A percentile compares a stretch with the other conserved stretches of the same genome.
Conservation (phyloP, 2,113 vertebrate genomes). For the Gavia stellata region DNA sequence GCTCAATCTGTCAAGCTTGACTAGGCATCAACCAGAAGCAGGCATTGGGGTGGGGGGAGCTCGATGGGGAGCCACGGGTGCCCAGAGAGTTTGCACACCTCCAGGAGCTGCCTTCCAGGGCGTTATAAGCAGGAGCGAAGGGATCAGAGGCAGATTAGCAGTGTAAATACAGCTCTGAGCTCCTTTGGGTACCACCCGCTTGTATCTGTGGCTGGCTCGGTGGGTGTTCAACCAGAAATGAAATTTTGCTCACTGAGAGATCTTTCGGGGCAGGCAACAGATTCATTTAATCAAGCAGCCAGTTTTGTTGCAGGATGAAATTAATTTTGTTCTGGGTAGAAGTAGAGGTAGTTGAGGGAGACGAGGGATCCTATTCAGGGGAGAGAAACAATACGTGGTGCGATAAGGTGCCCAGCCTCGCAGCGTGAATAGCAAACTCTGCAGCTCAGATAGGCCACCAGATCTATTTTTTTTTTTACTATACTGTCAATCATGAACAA, state of each 20-base stretch:
- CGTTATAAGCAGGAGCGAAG: background rate
- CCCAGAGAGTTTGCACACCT: background rate
- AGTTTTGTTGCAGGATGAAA: slow-evolving; percentile 8
- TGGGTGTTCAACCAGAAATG: slow-evolving; percentile 4
- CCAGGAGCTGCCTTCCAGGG: background rate
- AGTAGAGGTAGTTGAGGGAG: slow-evolving; percentile 9
- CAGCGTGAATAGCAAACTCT: background rate
- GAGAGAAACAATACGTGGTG: background rate
- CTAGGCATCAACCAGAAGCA: background rate
- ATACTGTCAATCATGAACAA: slow-evolving; percentile 20
- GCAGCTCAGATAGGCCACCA: background rate
- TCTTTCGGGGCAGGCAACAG: background rate
- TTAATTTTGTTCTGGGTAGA: slow-evolving; percentile 40
- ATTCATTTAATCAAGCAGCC: slow-evolving; percentile 26
- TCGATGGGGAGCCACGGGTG: background rate
- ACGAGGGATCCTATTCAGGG: background rate
- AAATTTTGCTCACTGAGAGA: background rate
- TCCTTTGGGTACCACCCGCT: background rate
- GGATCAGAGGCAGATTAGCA: background rate
- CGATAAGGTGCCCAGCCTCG: background rate
- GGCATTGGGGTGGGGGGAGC: no score
- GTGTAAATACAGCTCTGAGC: background rate
- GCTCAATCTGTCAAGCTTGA: background rate
- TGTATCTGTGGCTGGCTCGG: background rate
- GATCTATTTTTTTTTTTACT: background rate